Conservation (phyloP, 2,797 vertebrate genomes). For the Spheniscus humboldti region DNA sequence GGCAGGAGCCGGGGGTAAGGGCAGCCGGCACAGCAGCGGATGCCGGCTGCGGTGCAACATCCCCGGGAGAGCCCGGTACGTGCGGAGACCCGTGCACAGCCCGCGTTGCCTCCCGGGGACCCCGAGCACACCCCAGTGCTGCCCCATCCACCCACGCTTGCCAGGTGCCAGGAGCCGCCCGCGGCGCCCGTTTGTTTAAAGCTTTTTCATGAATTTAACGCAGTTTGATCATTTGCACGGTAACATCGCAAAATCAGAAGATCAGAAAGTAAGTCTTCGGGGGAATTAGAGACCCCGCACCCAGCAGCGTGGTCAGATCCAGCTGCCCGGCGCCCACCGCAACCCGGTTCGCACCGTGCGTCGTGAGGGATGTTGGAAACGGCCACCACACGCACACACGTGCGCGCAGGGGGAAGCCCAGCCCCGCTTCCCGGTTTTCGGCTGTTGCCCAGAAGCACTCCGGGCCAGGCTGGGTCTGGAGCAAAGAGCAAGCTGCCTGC, state of each 20-base stretch:
- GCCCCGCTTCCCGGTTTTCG: fast-evolving
- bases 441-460: background rate
- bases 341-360: fast-evolving
- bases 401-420: background rate
- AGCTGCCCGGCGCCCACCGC: background rate
- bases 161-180: background rate
- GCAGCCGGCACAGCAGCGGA: fast-evolving
- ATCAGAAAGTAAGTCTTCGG: fast-evolving
- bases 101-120: fast-evolving
- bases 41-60: background rate
- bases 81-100: fast-evolving
- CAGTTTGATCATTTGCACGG: background rate
- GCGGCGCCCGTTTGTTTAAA: fast-evolving
- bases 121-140: fast-evolving
- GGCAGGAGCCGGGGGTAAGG: background rate
- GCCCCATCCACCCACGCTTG: fast-evolving
- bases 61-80: fast-evolving
- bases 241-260: background rate
- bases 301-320: too few species aligned
- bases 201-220: fast-evolving
- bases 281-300: background rate
- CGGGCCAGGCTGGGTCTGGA: background rate
- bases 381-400: fast-evolving
- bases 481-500: background rate
- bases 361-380: fast-evolving